Evolutionary conservation across 2,797 vertebrate genomes (phyloP).

Genomic region (Phalloptychus januarius): DNA sequence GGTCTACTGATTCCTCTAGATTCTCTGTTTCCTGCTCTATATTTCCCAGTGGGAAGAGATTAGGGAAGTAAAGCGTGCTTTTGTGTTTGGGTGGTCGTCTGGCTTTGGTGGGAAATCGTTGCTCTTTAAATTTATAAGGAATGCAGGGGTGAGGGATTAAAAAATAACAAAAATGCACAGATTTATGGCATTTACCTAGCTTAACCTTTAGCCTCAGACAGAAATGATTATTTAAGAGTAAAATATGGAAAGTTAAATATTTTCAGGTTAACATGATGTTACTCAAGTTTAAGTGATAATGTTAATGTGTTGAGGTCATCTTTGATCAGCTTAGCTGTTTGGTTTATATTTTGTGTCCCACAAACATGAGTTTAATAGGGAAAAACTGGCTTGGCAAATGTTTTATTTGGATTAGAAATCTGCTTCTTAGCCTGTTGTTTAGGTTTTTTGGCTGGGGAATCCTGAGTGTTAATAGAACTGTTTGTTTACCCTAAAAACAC

Average conservation of each 20-base stretch:
- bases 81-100: conserved; percentile 49
- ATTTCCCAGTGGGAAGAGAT: conserved; percentile 20
- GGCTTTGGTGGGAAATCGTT: conserved; percentile 26
- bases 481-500: conserved; percentile 16
- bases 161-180: conserved; percentile 21
- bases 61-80: conserved; percentile 44
- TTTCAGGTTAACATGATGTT: conserved; percentile 9
- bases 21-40: conserved; percentile 29
- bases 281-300: not conserved
- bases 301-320: not conserved
- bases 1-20: conserved; percentile 32
- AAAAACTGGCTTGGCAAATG: conserved; percentile 2
- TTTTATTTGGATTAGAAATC: conserved; percentile 13
- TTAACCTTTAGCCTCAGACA: not conserved
- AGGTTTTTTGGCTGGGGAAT: not conserved
- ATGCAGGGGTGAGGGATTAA: conserved; percentile 16
- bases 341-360: not conserved
- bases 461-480: not conserved
- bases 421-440: conserved; percentile 1
- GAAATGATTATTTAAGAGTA: not conserved
- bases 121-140: conserved; percentile 29
- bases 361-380: not conserved
- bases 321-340: not conserved
- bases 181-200: conserved; percentile 11
- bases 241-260: not conserved